Evolutionary conservation across 2,113 vertebrate species (phyloP).

Genomic region (Meles meles): DNA sequence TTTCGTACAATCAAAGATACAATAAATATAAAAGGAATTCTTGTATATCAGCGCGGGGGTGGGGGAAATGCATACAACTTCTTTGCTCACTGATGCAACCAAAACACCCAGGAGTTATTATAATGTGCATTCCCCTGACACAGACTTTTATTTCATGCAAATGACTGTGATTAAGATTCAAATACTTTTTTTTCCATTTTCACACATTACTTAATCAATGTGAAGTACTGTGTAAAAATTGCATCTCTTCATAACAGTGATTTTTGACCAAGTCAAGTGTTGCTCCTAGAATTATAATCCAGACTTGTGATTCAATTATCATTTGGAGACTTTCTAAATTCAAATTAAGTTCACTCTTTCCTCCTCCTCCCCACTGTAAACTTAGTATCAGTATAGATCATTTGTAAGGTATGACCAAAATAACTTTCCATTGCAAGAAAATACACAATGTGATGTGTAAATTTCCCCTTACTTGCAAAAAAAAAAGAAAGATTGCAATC

Average conservation of each 20-base stretch:
- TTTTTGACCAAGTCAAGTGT: constrained; percentile 99
- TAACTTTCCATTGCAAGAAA: constrained; percentile 63
- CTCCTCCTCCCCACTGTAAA: constrained; percentile 35
- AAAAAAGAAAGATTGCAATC: constrained; percentile 46
- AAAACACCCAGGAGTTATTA: constrained; percentile 88
- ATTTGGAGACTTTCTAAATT: constrained; percentile 88
- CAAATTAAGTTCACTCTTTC: constrained; percentile 81
- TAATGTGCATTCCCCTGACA: constrained; percentile 88
- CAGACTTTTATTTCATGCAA: constrained; percentile 99
- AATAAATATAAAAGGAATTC: constrained; percentile 80
- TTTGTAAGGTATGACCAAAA: constrained; percentile 77
- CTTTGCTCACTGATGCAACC: constrained; percentile 89
- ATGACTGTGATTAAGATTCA: constrained; percentile 98
- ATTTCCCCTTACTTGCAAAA: constrained; percentile 72
- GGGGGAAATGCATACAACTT: constrained; percentile 78
- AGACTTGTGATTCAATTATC: constrained; percentile 99
- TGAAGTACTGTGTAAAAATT: constrained; percentile 99
- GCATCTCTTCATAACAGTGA: constrained; percentile 96
- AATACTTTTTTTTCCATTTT: constrained; percentile 93
- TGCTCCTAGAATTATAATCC: constrained; percentile 99
- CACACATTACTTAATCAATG: constrained; percentile 99
- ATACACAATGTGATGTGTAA: constrained; percentile 64
- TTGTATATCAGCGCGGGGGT: constrained; percentile 68
- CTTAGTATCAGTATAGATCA: constrained; percentile 77
- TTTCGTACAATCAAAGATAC: constrained; percentile 74